Evolutionary conservation across 2,113 vertebrate genomes (phyloP).

Genomic region (Planiliza haematocheilus): DNA sequence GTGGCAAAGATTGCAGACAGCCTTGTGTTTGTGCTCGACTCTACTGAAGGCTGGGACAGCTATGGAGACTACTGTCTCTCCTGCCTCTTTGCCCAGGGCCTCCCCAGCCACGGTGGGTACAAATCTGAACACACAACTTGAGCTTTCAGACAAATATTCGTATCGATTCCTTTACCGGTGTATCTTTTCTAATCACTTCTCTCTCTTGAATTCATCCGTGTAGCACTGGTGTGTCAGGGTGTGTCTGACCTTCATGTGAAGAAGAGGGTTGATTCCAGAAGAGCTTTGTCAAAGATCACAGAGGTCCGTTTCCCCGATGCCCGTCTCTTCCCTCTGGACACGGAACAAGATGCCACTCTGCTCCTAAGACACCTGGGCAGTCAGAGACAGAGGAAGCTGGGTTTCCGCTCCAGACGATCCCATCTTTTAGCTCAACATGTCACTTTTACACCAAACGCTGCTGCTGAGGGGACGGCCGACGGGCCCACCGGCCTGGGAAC

Average conservation of each 20-base stretch:
- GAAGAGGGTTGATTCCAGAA: slow-evolving; percentile 88
- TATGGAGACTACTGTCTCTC: slow-evolving; percentile 93
- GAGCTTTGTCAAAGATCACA: slow-evolving; percentile 85
- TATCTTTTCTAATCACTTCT: slow-evolving; percentile 22
- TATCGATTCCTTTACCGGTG: neutral
- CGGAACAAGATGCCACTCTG: slow-evolving; percentile 87
- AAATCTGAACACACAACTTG: neutral
- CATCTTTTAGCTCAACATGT: slow-evolving; percentile 88
- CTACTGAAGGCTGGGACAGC: slow-evolving; percentile 91
- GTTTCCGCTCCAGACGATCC: slow-evolving; percentile 89
- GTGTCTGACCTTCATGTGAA: slow-evolving; percentile 86
- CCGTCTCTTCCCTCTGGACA: slow-evolving; percentile 88
- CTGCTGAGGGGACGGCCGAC: slow-evolving; percentile 35
- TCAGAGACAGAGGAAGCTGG: slow-evolving; percentile 90
- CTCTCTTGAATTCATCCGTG: neutral
- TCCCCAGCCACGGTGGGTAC: slow-evolving; percentile 91
- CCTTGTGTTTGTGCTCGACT: slow-evolving; percentile 91
- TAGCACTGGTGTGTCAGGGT: slow-evolving; percentile 91
- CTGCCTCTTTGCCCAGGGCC: slow-evolving; percentile 94
- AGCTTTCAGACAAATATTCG: slow-evolving; percentile 2
- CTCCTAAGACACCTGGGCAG: slow-evolving; percentile 89
- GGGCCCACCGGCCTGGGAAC: slow-evolving; percentile 85
- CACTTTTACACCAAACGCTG: slow-evolving; percentile 82
- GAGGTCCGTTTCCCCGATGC: slow-evolving; percentile 91
- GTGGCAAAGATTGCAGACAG: slow-evolving; percentile 94